These are phyloP conservation scores for Connochaetes taurinus DNA, from an alignment of 2,113 vertebrate genomes.

Conservation along the genomic window DNA sequence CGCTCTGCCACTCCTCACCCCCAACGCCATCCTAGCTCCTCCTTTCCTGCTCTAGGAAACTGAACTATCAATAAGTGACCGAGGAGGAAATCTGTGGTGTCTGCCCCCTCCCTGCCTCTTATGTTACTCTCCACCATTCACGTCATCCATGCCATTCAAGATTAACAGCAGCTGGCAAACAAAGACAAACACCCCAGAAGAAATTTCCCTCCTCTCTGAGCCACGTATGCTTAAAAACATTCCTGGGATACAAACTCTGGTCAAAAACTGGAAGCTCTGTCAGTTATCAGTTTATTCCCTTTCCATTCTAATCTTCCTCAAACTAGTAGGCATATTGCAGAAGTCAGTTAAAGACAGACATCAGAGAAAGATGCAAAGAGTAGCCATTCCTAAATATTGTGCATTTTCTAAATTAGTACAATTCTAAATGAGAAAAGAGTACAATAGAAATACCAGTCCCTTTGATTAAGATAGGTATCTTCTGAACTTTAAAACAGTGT, in stretches of 20 bases:
- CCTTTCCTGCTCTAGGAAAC: background rate
- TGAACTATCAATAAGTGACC: background rate
- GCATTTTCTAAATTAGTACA: background rate
- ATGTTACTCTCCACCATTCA: background rate
- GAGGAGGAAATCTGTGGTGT: background rate
- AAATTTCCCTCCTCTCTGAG: background rate
- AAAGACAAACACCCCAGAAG: background rate
- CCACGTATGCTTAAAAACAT: background rate
- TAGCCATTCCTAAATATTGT: background rate
- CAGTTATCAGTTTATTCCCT: background rate
- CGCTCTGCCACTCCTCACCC: background rate
- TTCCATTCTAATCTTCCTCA: background rate
- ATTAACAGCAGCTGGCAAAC: background rate
- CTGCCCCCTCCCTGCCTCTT: background rate
- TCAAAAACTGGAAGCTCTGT: background rate
- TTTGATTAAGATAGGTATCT: background rate
- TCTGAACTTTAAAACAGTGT: background rate
- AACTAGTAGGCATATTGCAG: background rate
- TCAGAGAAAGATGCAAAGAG: background rate
- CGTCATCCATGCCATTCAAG: background rate
- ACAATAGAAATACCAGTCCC: background rate
- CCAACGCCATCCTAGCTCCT: background rate
- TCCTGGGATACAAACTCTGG: background rate
- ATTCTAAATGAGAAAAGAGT: background rate
- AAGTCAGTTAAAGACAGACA: background rate